These are phyloP conservation scores for Hippocampus mohnikei DNA, from an alignment of 2,113 vertebrate species.

Conservation along the genomic window DNA sequence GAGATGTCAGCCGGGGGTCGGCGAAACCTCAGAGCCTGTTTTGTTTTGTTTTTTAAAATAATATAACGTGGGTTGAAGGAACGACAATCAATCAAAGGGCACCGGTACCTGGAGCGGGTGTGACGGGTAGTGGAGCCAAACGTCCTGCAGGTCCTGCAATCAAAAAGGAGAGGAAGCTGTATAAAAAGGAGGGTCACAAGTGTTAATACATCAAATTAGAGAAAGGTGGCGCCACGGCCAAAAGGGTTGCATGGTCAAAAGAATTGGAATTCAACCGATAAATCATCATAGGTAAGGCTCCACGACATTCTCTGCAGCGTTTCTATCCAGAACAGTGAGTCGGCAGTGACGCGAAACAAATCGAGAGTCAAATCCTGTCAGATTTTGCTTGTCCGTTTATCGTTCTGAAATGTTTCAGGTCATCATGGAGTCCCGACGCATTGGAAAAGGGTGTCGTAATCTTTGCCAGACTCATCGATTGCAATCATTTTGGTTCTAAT, in stretches of 20 bases:
- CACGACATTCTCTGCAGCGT: not conserved
- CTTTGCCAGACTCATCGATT: too few species aligned
- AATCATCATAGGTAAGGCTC: not conserved
- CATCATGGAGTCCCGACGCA: too few species aligned
- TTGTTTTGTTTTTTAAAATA: not conserved
- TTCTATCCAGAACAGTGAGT: too few species aligned
- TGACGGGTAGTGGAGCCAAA: constrained; percentile 97
- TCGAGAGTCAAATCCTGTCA: too few species aligned
- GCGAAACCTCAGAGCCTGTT: not conserved
- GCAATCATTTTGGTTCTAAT: too few species aligned
- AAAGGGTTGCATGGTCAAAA: not conserved
- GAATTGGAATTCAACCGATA: not conserved
- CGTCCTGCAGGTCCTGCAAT: constrained; percentile 87
- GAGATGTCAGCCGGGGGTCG: not conserved
- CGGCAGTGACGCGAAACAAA: too few species aligned
- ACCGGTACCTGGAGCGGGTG: constrained; percentile 95
- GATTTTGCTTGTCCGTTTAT: too few species aligned
- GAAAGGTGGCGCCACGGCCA: not conserved
- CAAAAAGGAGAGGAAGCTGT: constrained; percentile 3
- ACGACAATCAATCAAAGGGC: constrained; percentile 23
- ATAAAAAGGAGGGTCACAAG: not conserved
- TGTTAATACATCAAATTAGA: constrained; percentile 6
- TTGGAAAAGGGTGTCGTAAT: too few species aligned
- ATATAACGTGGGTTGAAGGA: not conserved
- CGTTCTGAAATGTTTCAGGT: too few species aligned